These are phyloP conservation scores for Tenebrosternarchus preto DNA, from an alignment of 2,113 vertebrate species.

Conservation along the genomic window DNA sequence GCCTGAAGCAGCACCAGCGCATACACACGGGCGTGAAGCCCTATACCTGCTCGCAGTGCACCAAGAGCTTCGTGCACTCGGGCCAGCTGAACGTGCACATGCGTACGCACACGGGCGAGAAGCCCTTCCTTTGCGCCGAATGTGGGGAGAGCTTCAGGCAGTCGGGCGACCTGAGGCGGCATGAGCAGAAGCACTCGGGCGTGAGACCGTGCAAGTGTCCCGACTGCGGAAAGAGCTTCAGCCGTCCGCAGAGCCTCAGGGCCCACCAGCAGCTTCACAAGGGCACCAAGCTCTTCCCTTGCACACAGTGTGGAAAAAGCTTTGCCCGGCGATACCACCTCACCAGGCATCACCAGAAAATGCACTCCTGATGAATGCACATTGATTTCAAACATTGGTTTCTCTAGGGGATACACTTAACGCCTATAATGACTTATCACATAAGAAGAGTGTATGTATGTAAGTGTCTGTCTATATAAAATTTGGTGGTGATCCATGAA, in stretches of 20 bases:
- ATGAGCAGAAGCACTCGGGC: constrained; percentile 78
- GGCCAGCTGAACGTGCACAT: constrained; percentile 78
- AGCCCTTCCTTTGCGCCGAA: constrained; percentile 77
- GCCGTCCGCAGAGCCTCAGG: constrained; percentile 76
- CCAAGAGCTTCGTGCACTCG: constrained; percentile 71
- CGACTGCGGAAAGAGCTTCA: constrained; percentile 77
- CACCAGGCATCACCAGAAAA: constrained; percentile 76
- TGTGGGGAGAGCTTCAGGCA: constrained; percentile 79
- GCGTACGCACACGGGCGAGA: constrained; percentile 76
- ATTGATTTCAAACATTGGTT: not conserved
- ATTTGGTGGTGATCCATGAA: too few relatives aligned
- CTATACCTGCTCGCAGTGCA: constrained; percentile 69
- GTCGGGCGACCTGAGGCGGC: constrained; percentile 75
- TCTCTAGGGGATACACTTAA: not conserved
- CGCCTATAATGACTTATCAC: not conserved
- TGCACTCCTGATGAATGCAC: constrained; percentile 70
- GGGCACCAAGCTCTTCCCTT: constrained; percentile 75
- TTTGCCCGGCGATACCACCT: constrained; percentile 77
- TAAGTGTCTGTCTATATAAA: too few relatives aligned
- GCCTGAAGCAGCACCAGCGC: constrained; percentile 75
- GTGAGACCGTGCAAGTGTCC: constrained; percentile 71
- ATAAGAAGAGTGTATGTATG: too few relatives aligned
- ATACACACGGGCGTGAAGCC: constrained; percentile 77
- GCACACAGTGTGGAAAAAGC: constrained; percentile 74
- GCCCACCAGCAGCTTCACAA: constrained; percentile 76